Evolutionary conservation across 2,797 vertebrate genomes (phyloP), one percentile per base, ranked within the genome.

Genomic region (Enteromius trimaculatus): DNA sequence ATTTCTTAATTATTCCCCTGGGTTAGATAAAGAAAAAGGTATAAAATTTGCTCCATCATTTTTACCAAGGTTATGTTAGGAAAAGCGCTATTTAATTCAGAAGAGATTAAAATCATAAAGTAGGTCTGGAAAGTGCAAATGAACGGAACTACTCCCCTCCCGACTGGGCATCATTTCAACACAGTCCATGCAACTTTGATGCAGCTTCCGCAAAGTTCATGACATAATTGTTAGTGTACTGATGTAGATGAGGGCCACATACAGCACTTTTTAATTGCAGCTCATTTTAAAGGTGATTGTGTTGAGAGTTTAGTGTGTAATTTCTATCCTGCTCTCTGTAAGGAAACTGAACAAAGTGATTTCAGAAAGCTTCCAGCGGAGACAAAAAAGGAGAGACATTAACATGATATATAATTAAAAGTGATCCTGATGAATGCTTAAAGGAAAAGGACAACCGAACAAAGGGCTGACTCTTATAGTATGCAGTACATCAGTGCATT

Each of bases 211-310:
- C 64, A 53, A 66, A 10, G 29, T 53, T 79, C 62, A 68, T 39
- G 77, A 55, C 77, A 66, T 23, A 68, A 79, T 68, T 79, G 64
- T 53, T 17, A 68, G 31, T 60, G 53, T 39, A 23, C 19, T 23
- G 7, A 51, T 68, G 64, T n/a, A 37, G 19, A 53, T 37, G 65
- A 60, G n/a, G 53, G n/a, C 53, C 74, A 76, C 74, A 76, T 76
- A 76, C 74, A 76, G 74, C 53, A 76, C 74, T 60, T 76, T 58
- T 80, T 80, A 53, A 80, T 58, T 80, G 49, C 37, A 31, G 65
- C 34, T 55, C 1, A 21, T 80, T 58, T 69, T 14, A 77, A 77
- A 60, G 74, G 13, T 60, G 34, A 77, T 76, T 77, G 53, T 60
- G 34, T 42, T 60, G 37, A 80, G 51, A 58, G n/a, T 58, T 70